These are phyloP conservation scores for Drosophila neonasuta DNA, from an alignment of 2,888 invertebrate genomes.

Conservation along the genomic window DNA sequence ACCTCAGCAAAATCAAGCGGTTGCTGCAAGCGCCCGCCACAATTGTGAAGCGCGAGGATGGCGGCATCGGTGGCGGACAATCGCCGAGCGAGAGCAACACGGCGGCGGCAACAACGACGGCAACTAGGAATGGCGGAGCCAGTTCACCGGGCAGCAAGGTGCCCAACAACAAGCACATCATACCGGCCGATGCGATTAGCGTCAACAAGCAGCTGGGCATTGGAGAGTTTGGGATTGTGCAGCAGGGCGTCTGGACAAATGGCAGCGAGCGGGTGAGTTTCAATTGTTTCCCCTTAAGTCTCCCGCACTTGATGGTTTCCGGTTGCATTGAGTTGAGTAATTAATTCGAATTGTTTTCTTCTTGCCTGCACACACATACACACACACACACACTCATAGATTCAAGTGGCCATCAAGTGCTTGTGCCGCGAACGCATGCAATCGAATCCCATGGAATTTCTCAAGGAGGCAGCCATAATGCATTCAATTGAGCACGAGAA, in stretches of 20 bases:
- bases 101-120: slow-evolving; percentile 38
- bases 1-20: slow-evolving; percentile 95
- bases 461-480: slow-evolving; percentile 99
- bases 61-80: slow-evolving; percentile 42
- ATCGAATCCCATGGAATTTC: slow-evolving; percentile 96
- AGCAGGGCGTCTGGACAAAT: slow-evolving; percentile 98
- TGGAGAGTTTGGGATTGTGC: slow-evolving; percentile 99
- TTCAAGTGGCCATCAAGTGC: slow-evolving; percentile 98
- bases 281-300: not conserved
- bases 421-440: slow-evolving; percentile 97
- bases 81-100: slow-evolving; percentile 30
- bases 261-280: slow-evolving; percentile 91
- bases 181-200: slow-evolving; percentile 93
- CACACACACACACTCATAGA: slow-evolving; percentile 83
- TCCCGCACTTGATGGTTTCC: slow-evolving; percentile 27
- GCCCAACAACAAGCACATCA: slow-evolving; percentile 91
- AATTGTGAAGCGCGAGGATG: slow-evolving; percentile 79
- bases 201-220: slow-evolving; percentile 97
- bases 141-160: slow-evolving; percentile 83
- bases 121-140: slow-evolving; percentile 52
- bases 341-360: slow-evolving; percentile 28
- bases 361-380: slow-evolving; percentile 57
- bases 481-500: slow-evolving; percentile 98
- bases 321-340: slow-evolving; percentile 36
- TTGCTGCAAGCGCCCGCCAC: slow-evolving; percentile 84